Conservation (phyloP, 1,140 invertebrate species). For the Drosophila kurseongensis region DNA sequence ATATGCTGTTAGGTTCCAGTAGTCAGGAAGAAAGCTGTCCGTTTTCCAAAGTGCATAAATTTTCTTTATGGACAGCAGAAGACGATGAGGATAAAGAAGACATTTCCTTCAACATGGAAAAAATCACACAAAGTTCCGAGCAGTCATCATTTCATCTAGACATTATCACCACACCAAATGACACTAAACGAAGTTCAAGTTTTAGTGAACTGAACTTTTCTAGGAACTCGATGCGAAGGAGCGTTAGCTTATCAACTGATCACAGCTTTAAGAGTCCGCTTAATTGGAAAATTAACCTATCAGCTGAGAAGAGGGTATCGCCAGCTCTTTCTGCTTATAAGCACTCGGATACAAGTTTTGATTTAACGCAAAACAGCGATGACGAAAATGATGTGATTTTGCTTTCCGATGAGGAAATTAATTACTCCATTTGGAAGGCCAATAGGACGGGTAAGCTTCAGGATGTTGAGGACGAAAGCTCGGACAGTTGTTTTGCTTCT, state of each 20-base stretch:
- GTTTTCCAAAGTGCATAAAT: slow-evolving; percentile 2
- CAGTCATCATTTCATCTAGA: slow-evolving; percentile 15
- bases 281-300: slow-evolving; percentile 18
- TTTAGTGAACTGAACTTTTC: slow-evolving; percentile 35
- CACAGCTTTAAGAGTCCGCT: slow-evolving; percentile 55
- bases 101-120: neutral
- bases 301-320: slow-evolving; percentile 3
- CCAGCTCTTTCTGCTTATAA: neutral
- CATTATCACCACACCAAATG: slow-evolving; percentile 1
- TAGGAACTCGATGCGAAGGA: slow-evolving; percentile 21
- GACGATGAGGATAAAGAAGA: slow-evolving; percentile 1
- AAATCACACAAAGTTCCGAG: neutral
- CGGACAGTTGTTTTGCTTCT: slow-evolving; percentile 10
- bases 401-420: slow-evolving; percentile 81
- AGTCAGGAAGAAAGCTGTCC: slow-evolving; percentile 6
- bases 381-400: slow-evolving; percentile 52
- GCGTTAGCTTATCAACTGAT: slow-evolving; percentile 42
- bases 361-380: slow-evolving; percentile 59
- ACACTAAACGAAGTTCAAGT: slow-evolving; percentile 2
- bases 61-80: neutral
- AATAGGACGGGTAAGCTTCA: slow-evolving; percentile 41
- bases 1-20: neutral
- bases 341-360: slow-evolving; percentile 52
- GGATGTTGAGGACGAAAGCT: slow-evolving; percentile 5
- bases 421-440: slow-evolving; percentile 82